Evolutionary conservation across 2,797 vertebrate genomes (phyloP).

Genomic region (Anas bahamensis): DNA sequence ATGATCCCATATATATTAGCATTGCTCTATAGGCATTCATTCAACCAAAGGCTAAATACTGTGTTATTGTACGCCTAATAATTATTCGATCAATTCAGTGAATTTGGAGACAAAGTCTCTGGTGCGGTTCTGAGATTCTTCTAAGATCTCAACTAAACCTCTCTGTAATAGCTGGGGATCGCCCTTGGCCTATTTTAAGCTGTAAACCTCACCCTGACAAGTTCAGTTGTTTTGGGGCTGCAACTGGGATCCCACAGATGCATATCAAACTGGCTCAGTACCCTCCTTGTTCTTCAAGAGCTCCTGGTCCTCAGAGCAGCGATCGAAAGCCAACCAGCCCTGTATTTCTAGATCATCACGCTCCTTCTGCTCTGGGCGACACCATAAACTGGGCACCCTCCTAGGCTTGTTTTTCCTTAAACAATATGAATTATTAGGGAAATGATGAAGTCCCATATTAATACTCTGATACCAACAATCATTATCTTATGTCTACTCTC

Average conservation of each 20-base stretch:
- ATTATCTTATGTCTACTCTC: no score
- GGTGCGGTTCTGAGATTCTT: no score
- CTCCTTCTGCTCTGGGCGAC: background rate
- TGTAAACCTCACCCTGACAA: background rate
- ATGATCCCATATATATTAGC: no score
- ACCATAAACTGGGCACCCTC: background rate
- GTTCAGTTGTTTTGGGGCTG: background rate
- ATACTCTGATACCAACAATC: background rate
- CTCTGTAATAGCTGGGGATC: no score
- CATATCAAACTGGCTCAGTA: background rate
- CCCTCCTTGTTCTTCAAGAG: background rate
- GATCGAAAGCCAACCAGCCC: background rate
- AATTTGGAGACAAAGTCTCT: no score
- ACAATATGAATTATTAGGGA: background rate
- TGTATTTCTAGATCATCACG: background rate
- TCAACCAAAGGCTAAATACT: no score
- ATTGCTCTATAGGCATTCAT: no score
- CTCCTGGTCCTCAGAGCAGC: background rate
- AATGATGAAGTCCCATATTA: background rate
- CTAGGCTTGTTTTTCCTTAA: background rate
- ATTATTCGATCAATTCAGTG: no score
- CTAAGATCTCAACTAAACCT: no score
- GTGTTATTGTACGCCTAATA: no score
- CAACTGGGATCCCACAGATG: background rate
- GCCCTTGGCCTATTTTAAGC: no score